Percentiles rank a stretch among this genome's conserved stretches.
Evolutionary conservation across 2,113 vertebrate species (phyloP).

Genomic region (Ia io): DNA sequence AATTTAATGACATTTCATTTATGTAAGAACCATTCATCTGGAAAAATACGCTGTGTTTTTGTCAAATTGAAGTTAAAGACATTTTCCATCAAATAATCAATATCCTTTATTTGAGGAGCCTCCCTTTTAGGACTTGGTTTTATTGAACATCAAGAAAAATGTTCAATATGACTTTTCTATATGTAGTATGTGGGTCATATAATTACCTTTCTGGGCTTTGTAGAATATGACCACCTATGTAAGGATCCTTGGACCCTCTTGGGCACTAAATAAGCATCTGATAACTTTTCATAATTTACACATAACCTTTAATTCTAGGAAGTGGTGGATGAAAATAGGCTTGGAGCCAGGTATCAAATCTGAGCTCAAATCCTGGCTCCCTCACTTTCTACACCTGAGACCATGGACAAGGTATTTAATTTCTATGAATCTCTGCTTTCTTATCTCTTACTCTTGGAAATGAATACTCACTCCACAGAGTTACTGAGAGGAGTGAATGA

Average conservation of each 20-base stretch:
- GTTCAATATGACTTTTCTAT: background rate
- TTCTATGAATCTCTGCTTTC: background rate
- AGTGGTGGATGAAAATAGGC: background rate
- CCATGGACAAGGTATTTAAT: background rate
- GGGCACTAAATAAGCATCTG: background rate
- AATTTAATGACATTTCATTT: slow-evolving; percentile 53
- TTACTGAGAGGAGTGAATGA: background rate
- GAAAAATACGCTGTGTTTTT: slow-evolving; percentile 49
- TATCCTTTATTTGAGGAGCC: background rate
- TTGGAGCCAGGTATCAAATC: background rate
- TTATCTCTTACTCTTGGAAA: background rate
- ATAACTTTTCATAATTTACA: background rate
- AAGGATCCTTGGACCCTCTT: background rate
- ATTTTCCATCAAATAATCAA: slow-evolving; percentile 20
- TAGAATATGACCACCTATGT: background rate
- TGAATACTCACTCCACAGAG: background rate
- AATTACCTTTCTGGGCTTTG: background rate
- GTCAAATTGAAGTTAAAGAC: slow-evolving; percentile 48
- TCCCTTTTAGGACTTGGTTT: background rate
- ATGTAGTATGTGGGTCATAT: background rate
- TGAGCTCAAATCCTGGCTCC: background rate
- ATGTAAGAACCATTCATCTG: slow-evolving; percentile 8
- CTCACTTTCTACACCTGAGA: background rate
- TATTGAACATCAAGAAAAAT: background rate
- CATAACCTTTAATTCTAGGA: background rate